phyloP scores from a whole-genome alignment of 2,888 invertebrate species.

The Cephus runcator region DNA sequence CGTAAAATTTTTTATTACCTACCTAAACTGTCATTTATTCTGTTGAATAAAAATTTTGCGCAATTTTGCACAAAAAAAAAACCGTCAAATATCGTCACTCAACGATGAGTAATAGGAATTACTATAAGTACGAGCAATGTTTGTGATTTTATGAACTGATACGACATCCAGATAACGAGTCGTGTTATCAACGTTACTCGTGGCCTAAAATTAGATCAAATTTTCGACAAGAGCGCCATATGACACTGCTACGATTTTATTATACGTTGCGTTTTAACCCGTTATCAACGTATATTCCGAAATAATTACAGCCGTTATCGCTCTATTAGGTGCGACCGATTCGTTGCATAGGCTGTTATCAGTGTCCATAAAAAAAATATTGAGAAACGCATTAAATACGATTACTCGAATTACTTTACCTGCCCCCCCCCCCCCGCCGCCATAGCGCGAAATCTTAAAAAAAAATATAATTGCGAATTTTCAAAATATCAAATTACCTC shows the following conservation, averaged over 20 bases:
- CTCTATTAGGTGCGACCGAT: background rate
- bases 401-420: background rate
- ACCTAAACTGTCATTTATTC: background rate
- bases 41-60: background rate
- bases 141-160: background rate
- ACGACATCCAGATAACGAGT: background rate
- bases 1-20: too few relatives aligned
- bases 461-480: too few relatives aligned
- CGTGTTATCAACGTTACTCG: background rate
- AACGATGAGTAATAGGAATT: background rate
- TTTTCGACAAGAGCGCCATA: background rate
- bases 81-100: background rate
- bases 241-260: background rate
- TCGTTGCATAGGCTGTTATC: background rate
- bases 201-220: background rate
- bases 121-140: background rate
- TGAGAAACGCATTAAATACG: background rate
- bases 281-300: background rate
- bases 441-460: too few relatives aligned
- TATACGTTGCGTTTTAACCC: background rate
- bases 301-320: background rate
- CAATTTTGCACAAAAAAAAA: too few relatives aligned
- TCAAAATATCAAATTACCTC: too few relatives aligned
- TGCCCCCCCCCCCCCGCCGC: too few relatives aligned
- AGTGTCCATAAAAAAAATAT: background rate